Base-by-base conservation (phyloP, 2,888 invertebrate genomes). In the Bembecia ichneumoniformis region DNA sequence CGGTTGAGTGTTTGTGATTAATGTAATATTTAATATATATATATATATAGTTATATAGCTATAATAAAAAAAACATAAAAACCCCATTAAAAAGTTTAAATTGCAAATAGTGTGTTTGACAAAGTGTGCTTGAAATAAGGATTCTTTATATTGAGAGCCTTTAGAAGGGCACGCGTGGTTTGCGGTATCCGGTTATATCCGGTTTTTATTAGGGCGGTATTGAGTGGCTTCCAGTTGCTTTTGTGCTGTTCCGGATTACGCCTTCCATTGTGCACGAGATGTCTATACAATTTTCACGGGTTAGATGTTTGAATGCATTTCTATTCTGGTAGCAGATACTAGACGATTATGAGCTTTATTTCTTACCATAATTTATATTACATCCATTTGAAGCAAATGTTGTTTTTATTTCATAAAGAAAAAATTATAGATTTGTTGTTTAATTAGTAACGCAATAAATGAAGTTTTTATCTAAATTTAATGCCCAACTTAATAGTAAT, bases 151-250 rank as follows among this genome's bases (percentile, higher is more conserved):
- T 66, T 63, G 20, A 60, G 58, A 58, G 53, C 63, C 67, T 71
- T 73, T 60, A 66, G 65, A 64, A 60, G 63, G 62, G 64, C 46
- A 17, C 35, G 60, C 58, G 61, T 55, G 57, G 63, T 67, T 71
- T 70, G 77, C 64, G 72, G 74, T 67, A 68, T 63, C 59, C 63
- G 62, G 62, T 59, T 59, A 63, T 71, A 80, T 83, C 82, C 82
- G 81, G 79, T 75, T 79, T 79, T 77, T 81, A 82, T 82, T 82
- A 77, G 76, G 72, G 57, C 68, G 71, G 66, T 79, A 82, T 82
- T 74, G 78, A 82, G 81, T 82, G 77, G 79, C 75, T 81, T 79
- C 74, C 74, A 71, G 73, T 64, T 59, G 72, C 68, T 68, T 77
- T 82, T 82, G 82, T 82, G 64, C 57, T 58, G 67, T 71, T 70